These are phyloP conservation scores for Drosophila pseudotalamancana DNA, from an alignment of 2,888 invertebrate species.

Conservation along the genomic window DNA sequence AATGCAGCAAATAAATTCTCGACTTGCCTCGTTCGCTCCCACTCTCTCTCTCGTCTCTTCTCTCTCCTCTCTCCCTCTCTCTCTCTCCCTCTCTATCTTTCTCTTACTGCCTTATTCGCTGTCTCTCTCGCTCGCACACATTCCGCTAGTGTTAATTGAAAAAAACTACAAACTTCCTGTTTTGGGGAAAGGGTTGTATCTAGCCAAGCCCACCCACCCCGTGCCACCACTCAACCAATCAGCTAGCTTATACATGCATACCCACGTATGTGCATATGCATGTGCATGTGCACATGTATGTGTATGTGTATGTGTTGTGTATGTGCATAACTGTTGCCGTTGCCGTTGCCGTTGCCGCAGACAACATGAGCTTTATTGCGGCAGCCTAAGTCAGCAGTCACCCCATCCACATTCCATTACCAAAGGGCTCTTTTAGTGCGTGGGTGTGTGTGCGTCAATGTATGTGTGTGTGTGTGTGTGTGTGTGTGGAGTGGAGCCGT, in stretches of 20 bases:
- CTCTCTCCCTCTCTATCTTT: neutral
- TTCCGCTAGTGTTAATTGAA: conserved; percentile 56
- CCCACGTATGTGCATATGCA: neutral
- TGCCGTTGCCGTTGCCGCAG: conserved; percentile 67
- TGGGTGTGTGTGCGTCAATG: neutral
- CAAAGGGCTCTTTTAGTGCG: conserved; percentile 37
- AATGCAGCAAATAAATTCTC: conserved; percentile 47
- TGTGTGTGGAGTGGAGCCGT: conserved; percentile 38
- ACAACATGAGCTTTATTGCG: conserved; percentile 79
- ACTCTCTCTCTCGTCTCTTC: neutral
- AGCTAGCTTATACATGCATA: neutral
- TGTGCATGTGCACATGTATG: neutral
- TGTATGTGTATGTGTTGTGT: neutral
- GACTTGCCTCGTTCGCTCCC: conserved; percentile 11
- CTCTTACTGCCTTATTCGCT: neutral
- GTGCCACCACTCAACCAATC: conserved; percentile 5
- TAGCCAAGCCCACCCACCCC: conserved; percentile 3
- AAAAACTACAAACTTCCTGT: conserved; percentile 73
- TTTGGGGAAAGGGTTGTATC: conserved; percentile 36
- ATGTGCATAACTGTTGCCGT: conserved; percentile 58
- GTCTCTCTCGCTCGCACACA: conserved; percentile 13
- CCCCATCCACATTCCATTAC: neutral
- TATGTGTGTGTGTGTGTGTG: conserved; percentile 15
- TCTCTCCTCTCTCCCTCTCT: neutral
- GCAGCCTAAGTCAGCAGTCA: conserved; percentile 49